Evolutionary conservation across 2,113 vertebrate genomes (phyloP), one percentile per base, ranked within the genome.

Genomic region (Ameiurus melas): DNA sequence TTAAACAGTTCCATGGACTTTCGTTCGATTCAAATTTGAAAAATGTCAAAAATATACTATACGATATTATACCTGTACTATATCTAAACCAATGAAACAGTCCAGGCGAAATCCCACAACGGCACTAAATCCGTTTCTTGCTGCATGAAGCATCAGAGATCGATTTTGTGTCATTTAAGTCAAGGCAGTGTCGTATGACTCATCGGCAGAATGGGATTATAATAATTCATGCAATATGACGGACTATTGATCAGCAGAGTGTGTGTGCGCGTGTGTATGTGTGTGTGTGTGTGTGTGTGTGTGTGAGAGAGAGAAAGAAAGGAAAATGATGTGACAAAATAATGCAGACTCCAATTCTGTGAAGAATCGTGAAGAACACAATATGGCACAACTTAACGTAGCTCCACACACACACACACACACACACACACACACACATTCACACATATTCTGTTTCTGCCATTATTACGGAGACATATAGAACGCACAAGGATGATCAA

Each of bases 201-300:
- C 87, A 93, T 91, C 83, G 93, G 75, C 91, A 85, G 92, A 58
- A 83, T 82, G 86, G 71, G 90, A 92, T 87, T 94, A 85, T 93
- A 94, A 95, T 92, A 97, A 96, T 95, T 91, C 91, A 95, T 96
- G 91, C 94, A 91, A 94, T 92, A 90, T 90, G 95, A 94, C 89
- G 90, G 90, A 91, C 93, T 94, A 94, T 89, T 93, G 92, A 96
- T 94, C 89, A 71, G 93, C 89, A 47, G 5, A 43, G 33, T 79
- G 30, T 7, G 30, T 17, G 43, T 57, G 47, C 19, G 51, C 47
- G 58, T 25, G 33, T 75, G 30, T 51, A 14, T 51, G 53, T 73
- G 64, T 36, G 86, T 5, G 60, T n/a, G 43, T 33, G 71, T 22
- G 87, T 19, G 66, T 77, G 20, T 71, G 64, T 66, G 30, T 17